Evolutionary conservation across 2,797 vertebrate species (phyloP).

Genomic region (Phrynocephalus guinanensis): DNA sequence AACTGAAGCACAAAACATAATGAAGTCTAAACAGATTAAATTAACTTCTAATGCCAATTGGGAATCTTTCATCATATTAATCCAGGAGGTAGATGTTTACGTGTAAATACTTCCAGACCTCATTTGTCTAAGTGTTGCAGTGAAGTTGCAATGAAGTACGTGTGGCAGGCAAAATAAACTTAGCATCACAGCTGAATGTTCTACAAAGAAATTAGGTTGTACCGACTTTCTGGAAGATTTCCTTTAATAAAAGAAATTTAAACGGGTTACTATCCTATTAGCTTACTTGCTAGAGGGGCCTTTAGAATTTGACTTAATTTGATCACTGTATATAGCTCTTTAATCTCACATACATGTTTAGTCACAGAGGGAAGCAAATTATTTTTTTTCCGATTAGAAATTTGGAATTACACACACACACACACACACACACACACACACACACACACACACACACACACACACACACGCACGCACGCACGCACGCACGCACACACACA

Average conservation of each 20-base stretch:
- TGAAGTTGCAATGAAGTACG: slow-evolving; percentile 40
- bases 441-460: slow-evolving; percentile 42
- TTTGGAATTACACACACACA: slow-evolving; percentile 39
- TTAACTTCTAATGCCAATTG: slow-evolving; percentile 37
- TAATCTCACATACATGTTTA: slow-evolving; percentile 66
- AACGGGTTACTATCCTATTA: slow-evolving; percentile 72
- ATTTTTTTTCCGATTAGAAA: slow-evolving; percentile 68
- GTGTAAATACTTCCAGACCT: slow-evolving; percentile 36
- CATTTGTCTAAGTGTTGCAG: slow-evolving; percentile 28
- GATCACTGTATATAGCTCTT: slow-evolving; percentile 59
- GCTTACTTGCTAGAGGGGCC: slow-evolving; percentile 64
- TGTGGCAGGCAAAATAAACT: slow-evolving; percentile 47
- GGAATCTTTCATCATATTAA: slow-evolving; percentile 44
- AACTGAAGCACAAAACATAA: slow-evolving; percentile 2
- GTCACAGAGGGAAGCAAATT: slow-evolving; percentile 59
- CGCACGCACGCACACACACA: slow-evolving; percentile 37
- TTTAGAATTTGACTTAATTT: slow-evolving; percentile 73
- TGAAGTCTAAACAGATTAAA: slow-evolving; percentile 34
- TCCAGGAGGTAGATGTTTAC: slow-evolving; percentile 29
- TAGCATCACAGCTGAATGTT: slow-evolving; percentile 43
- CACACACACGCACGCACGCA: slow-evolving; percentile 30
- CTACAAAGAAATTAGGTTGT: slow-evolving; percentile 51
- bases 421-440: slow-evolving; percentile 30
- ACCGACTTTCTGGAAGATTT: slow-evolving; percentile 60
- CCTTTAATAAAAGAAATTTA: slow-evolving; percentile 62